phyloP scores from a whole-genome alignment of 1,140 invertebrate genomes.

The Microvelia longipes region DNA sequence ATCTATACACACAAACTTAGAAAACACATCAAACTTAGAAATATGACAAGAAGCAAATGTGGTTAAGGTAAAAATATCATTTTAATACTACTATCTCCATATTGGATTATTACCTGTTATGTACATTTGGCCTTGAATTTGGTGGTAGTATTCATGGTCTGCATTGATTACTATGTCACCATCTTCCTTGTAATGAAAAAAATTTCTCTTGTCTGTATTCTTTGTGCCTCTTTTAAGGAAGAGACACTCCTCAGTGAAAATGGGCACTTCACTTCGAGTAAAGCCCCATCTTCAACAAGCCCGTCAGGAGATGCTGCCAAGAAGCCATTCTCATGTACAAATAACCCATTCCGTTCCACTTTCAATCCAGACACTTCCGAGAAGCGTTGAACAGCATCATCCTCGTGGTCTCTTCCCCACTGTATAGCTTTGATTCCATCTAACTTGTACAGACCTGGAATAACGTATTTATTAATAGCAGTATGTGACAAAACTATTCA shows the following conservation, averaged over 20 bases:
- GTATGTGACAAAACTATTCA: too few relatives aligned
- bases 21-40: too few relatives aligned
- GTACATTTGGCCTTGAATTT: too few relatives aligned
- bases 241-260: neutral
- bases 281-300: neutral
- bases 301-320: neutral
- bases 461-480: too few relatives aligned
- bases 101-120: neutral
- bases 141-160: too few relatives aligned
- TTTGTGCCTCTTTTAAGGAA: neutral
- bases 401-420: neutral
- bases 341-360: neutral
- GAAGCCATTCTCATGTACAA: neutral
- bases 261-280: neutral
- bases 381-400: neutral
- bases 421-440: neutral
- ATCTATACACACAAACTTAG: too few relatives aligned
- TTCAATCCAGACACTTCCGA: neutral
- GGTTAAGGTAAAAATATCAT: too few relatives aligned
- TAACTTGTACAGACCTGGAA: neutral
- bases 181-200: neutral
- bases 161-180: neutral
- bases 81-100: too few relatives aligned
- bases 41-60: too few relatives aligned
- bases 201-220: neutral